These are phyloP conservation scores for Gallinago solitaria DNA, from an alignment of 2,797 vertebrate species.

Conservation along the genomic window DNA sequence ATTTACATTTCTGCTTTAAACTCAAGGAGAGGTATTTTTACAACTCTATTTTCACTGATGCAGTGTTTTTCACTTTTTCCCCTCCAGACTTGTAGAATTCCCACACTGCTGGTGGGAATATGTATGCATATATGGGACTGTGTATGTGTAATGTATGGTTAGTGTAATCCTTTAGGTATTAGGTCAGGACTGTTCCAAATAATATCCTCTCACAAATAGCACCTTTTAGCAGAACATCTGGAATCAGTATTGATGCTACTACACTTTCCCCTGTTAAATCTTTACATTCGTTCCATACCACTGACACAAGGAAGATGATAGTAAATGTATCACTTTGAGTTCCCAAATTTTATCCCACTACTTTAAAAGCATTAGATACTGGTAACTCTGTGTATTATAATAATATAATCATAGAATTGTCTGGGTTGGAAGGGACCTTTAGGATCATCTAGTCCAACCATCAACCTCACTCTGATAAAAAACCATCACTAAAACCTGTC, in stretches of 20 bases:
- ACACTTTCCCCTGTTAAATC: conserved; percentile 8
- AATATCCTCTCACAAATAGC: conserved; percentile 56
- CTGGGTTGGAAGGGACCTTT: too few species aligned
- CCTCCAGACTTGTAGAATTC: conserved; percentile 11
- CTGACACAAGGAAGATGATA: conserved; percentile 4
- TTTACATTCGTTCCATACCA: neutral
- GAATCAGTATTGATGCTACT: conserved; percentile 53
- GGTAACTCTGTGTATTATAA: neutral
- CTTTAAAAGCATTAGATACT: neutral
- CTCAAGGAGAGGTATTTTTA: neutral
- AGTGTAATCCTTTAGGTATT: conserved; percentile 34
- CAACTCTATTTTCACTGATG: conserved; percentile 5
- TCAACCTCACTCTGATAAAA: too few species aligned
- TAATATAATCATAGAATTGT: too few species aligned
- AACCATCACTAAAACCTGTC: too few species aligned
- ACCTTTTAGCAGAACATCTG: conserved; percentile 71
- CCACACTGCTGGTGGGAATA: neutral
- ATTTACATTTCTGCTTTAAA: neutral
- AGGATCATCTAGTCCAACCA: too few species aligned
- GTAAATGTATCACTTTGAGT: neutral
- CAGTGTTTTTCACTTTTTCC: neutral
- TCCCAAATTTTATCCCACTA: neutral
- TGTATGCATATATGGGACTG: neutral
- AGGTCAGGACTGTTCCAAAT: conserved; percentile 40
- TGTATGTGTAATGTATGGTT: neutral